Percentiles rank a stretch among this genome's conserved stretches.
Conservation (phyloP, 2,113 vertebrate genomes). For the Hemibagrus wyckioides region DNA sequence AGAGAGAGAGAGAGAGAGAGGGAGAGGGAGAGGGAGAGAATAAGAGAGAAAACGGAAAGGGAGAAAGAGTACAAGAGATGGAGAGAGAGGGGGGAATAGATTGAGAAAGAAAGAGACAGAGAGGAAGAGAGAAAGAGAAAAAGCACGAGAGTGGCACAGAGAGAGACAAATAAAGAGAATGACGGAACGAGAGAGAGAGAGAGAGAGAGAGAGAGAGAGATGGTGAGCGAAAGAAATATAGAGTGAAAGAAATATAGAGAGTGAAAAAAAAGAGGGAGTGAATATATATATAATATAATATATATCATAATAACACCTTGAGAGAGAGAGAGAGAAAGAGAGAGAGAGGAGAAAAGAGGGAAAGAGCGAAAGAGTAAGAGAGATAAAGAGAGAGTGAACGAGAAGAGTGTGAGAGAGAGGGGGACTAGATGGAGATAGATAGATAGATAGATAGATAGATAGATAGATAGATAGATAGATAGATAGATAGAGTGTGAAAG, state of each 20-base stretch:
- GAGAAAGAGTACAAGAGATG: background rate
- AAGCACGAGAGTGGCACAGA: background rate
- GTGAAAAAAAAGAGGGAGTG: no score
- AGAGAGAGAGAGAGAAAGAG: background rate
- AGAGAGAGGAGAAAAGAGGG: background rate
- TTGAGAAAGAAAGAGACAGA: fast-evolving
- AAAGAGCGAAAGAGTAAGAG: background rate
- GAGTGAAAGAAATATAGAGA: background rate
- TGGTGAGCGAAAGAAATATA: background rate
- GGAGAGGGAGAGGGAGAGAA: background rate
- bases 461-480: background rate
- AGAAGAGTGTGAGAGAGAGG: no score
- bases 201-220: background rate
- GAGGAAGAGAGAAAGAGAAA: background rate
- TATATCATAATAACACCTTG: no score
- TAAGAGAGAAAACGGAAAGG: background rate
- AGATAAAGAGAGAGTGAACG: background rate
- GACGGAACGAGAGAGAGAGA: background rate
- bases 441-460: background rate
- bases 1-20: background rate
- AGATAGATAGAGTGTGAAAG: background rate
- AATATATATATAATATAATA: no score
- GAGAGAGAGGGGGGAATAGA: background rate
- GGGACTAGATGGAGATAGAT: background rate
- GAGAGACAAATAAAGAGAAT: background rate